Conservation (phyloP, 2,888 invertebrate species). For the Pseudeuparius sepicola region DNA sequence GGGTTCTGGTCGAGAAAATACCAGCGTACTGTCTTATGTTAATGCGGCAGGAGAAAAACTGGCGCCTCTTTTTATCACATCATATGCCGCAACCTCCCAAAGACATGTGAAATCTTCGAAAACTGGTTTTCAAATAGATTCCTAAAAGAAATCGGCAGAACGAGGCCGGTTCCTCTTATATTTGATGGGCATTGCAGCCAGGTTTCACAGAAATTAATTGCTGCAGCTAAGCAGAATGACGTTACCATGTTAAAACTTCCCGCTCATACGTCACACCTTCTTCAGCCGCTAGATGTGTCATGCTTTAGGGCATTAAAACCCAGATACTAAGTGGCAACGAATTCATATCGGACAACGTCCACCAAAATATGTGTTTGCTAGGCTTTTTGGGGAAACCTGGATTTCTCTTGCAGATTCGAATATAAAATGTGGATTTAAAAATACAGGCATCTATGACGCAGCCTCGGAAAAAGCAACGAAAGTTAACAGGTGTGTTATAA, state of each 20-base stretch:
- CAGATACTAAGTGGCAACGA: constrained; percentile 5
- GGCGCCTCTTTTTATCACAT: constrained; percentile 5
- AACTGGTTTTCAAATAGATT: constrained; percentile 5
- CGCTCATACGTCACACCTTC: constrained; percentile 2
- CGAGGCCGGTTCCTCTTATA: constrained; percentile 1
- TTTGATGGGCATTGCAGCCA: constrained; percentile 8
- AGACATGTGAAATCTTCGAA: constrained; percentile 4
- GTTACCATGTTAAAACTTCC: background rate
- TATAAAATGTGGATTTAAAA: no score
- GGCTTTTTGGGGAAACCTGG: constrained; percentile 2
- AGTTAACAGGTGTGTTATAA: no score
- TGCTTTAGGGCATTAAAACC: constrained; percentile 5
- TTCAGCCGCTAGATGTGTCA: constrained; percentile 4
- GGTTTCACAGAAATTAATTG: background rate
- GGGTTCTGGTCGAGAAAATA: constrained; percentile 5
- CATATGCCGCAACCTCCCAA: constrained; percentile 1
- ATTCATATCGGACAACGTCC: constrained; percentile 5
- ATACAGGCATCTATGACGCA: no score
- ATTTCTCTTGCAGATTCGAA: no score
- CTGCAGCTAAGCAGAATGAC: constrained; percentile 1
- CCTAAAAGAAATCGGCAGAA: background rate
- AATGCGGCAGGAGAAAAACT: constrained; percentile 4
- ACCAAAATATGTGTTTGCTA: constrained; percentile 3
- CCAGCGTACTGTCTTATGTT: constrained; percentile 4
- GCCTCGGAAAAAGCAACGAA: no score